phyloP scores from a whole-genome alignment of 2,888 invertebrate genomes.

The Rotaria socialis region DNA sequence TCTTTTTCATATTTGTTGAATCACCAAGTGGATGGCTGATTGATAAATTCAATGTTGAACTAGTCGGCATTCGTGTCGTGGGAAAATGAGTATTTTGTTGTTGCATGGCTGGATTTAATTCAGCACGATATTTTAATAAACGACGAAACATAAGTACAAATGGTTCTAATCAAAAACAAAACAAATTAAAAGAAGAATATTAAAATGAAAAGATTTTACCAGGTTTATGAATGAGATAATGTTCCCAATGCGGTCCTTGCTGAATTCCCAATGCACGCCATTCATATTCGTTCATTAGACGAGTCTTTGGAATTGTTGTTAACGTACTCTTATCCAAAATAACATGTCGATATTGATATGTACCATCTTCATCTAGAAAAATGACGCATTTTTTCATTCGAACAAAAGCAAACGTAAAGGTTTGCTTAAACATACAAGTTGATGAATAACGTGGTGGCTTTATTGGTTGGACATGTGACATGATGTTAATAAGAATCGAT shows the following conservation, averaged over 20 bases:
- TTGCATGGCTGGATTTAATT: neutral
- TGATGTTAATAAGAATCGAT: neutral
- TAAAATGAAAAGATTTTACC: neutral
- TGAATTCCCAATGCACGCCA: conserved; percentile 24
- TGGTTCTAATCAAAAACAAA: neutral
- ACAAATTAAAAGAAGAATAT: neutral
- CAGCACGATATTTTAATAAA: neutral
- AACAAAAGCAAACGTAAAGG: neutral
- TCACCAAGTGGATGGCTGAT: neutral
- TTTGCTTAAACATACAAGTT: neutral
- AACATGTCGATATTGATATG: conserved; percentile 15
- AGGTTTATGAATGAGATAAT: conserved; percentile 7
- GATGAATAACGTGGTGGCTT: conserved; percentile 26
- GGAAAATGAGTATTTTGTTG: conserved; percentile 6
- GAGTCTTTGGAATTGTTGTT: neutral
- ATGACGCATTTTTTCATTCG: neutral
- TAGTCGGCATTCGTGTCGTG: neutral
- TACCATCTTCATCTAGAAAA: neutral
- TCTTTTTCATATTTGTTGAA: neutral
- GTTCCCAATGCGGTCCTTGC: conserved; percentile 30
- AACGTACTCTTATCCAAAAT: neutral
- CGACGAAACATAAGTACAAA: conserved; percentile 23
- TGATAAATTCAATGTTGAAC: neutral
- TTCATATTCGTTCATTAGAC: neutral
- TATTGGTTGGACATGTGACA: neutral